phyloP scores from a whole-genome alignment of 1,140 invertebrate species.

The Vanessa atalanta region DNA sequence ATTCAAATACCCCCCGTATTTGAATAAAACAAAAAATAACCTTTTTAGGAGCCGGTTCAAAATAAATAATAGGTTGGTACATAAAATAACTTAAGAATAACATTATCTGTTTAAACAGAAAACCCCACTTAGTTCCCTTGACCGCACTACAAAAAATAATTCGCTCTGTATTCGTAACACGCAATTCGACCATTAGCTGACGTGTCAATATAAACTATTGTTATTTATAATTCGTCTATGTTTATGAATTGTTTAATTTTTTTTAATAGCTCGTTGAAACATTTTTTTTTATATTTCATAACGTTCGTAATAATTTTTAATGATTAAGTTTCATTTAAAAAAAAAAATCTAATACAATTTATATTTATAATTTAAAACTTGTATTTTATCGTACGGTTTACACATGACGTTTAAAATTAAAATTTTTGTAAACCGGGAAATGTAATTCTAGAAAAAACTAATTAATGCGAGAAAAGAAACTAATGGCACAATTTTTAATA shows the following conservation, averaged over 20 bases:
- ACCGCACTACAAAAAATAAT: conserved; percentile 36
- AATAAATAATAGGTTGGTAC: background rate
- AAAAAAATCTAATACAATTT: no score
- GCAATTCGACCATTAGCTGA: conserved; percentile 53
- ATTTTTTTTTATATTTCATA: background rate
- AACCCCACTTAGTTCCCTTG: conserved; percentile 26
- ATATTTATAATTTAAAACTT: no score
- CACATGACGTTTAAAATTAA: no score
- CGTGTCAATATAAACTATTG: conserved; percentile 48
- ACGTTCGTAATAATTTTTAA: background rate
- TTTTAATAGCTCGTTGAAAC: background rate
- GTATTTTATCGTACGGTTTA: no score
- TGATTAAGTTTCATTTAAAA: no score
- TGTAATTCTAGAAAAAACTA: no score
- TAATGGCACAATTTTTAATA: no score
- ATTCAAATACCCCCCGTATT: no score
- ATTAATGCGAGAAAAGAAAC: no score
- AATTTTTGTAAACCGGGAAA: no score
- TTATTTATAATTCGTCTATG: conserved; percentile 9
- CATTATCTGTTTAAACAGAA: conserved; percentile 11
- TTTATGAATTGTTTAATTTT: background rate
- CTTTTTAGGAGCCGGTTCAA: background rate
- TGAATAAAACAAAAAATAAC: no score
- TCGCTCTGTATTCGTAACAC: conserved; percentile 52
- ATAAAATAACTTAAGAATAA: background rate